Percentiles rank a stretch among this genome's conserved stretches.
These are phyloP conservation scores for Drosophila lini DNA, from an alignment of 1,140 invertebrate species.

Conservation along the genomic window DNA sequence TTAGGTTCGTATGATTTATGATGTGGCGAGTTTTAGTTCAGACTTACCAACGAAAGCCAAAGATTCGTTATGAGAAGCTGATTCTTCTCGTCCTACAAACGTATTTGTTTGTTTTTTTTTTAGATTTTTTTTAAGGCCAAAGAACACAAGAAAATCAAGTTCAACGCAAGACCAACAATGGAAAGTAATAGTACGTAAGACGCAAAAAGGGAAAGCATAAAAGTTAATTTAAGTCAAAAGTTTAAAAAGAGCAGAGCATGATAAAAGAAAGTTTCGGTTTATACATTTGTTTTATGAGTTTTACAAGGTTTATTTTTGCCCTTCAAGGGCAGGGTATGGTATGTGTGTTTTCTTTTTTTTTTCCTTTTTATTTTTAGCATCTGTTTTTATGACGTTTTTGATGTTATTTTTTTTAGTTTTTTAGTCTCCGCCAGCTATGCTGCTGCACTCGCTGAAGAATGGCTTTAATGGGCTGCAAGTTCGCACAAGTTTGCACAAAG, in stretches of 20 bases:
- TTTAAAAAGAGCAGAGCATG: slow-evolving; percentile 81
- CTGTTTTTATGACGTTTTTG: slow-evolving; percentile 55
- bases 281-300: slow-evolving; percentile 79
- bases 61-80: slow-evolving; percentile 94
- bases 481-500: neutral
- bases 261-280: slow-evolving; percentile 78
- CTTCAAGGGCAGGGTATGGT: slow-evolving; percentile 14
- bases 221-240: slow-evolving; percentile 71
- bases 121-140: slow-evolving; percentile 60
- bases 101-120: slow-evolving; percentile 55
- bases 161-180: slow-evolving; percentile 37
- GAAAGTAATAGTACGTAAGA: slow-evolving; percentile 46
- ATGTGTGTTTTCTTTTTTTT: slow-evolving; percentile 19
- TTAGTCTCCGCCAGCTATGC: slow-evolving; percentile 21
- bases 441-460: slow-evolving; percentile 38
- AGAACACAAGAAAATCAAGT: slow-evolving; percentile 43
- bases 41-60: slow-evolving; percentile 94
- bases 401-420: slow-evolving; percentile 28
- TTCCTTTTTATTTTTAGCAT: slow-evolving; percentile 49
- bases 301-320: slow-evolving; percentile 57
- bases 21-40: slow-evolving; percentile 83
- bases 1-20: slow-evolving; percentile 53
- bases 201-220: slow-evolving; percentile 38
- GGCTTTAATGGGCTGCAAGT: slow-evolving; percentile 57
- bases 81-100: slow-evolving; percentile 92